Evolutionary conservation across 1,140 invertebrate genomes (phyloP), one percentile per base, ranked within the genome.

Genomic region (Hydropsyche tenuis): DNA sequence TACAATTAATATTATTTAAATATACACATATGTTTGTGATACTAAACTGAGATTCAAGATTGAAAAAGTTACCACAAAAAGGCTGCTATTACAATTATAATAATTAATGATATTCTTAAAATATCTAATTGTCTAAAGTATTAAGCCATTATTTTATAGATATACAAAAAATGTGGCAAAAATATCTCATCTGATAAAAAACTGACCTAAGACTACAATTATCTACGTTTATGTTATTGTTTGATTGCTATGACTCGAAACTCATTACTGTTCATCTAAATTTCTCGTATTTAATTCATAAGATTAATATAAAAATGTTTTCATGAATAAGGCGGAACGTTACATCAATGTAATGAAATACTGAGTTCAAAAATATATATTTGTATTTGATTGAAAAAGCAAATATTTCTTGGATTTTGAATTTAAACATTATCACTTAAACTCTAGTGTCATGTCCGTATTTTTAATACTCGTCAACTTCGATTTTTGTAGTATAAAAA

Each of bases 101-200:
- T 37, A 4, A 4, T 4, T 37, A 37, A 37, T 37, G 30, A 37
- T 37, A 42, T 64, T 64, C 16, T 42, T 64, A 9, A 27, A 18
- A 37, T 22, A 64, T 42, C n/a, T 64, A 37, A 37, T 37, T 64
- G 23, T 64, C n/a, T 68, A 73, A 43, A 30, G 37, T 68, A 68
- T 68, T 56, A 70, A 70, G 68, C 68, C 68, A 37, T 70, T 70
- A 70, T 53, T 46, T n/a, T 6, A 30, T 56, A 70, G 16, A 12
- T 14, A 69, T 73, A 73, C 62, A 73, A 73, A 73, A 65, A 73
- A 73, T 66, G 46, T 73, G 72, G 72, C 62, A 73, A 73, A 73
- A 73, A 73, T 73, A 73, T 73, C 18, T 51, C 27, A 62, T 73
- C 62, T 66, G 72, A 73, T 73, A 73, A 25, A 73, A 73, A 72